A percentile compares a stretch with the other conserved stretches of the same genome.
These are phyloP conservation scores for Solea solea DNA, from an alignment of 2,113 vertebrate genomes.

Conservation along the genomic window DNA sequence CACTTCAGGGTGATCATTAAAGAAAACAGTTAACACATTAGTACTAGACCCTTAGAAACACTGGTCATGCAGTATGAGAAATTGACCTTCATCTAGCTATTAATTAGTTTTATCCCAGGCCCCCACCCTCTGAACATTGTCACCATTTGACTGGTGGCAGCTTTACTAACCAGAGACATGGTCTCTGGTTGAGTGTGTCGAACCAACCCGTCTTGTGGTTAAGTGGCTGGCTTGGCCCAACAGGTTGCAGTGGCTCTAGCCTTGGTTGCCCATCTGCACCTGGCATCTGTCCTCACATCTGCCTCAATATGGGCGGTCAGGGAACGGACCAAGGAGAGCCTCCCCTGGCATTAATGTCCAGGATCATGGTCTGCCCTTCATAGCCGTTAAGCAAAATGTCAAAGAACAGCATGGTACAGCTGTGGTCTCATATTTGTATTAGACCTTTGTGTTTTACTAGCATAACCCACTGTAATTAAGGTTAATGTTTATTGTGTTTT, in stretches of 20 bases:
- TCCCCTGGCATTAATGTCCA: conserved; percentile 29
- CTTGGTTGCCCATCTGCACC: conserved; percentile 86
- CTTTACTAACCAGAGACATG: conserved; percentile 6
- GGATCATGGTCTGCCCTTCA: neutral
- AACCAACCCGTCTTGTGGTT: conserved; percentile 82
- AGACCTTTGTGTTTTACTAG: neutral
- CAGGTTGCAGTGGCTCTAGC: conserved; percentile 85
- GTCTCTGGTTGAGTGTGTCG: conserved; percentile 26
- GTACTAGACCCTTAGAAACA: neutral
- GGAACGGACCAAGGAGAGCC: conserved; percentile 77
- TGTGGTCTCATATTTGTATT: neutral
- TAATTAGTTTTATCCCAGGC: neutral
- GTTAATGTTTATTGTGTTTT: neutral
- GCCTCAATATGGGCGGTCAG: conserved; percentile 72
- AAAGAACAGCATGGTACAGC: neutral
- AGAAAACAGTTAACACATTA: neutral
- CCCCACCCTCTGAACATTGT: conserved; percentile 1
- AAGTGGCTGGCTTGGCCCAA: conserved; percentile 85
- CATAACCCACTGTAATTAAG: neutral
- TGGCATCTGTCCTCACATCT: conserved; percentile 88
- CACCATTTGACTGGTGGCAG: conserved; percentile 15
- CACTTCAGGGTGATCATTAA: too few relatives aligned
- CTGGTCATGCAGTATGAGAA: neutral
- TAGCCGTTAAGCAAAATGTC: neutral
- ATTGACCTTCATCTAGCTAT: neutral